A percentile compares a stretch with the other conserved stretches of the same genome.
phyloP scores from a whole-genome alignment of 2,797 vertebrate species.

The Emydoidea blandingii region DNA sequence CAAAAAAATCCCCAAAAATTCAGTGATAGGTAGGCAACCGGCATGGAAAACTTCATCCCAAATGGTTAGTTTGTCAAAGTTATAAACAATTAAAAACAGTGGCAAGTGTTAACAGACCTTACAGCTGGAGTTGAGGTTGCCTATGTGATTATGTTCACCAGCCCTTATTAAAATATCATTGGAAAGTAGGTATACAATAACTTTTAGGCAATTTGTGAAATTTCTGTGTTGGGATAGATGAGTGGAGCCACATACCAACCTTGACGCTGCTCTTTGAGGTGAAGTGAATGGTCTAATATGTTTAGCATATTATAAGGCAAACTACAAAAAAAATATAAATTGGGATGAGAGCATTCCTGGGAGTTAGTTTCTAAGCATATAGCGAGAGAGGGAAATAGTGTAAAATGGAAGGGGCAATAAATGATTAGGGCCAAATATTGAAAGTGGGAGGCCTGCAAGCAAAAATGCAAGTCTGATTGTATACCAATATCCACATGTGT shows the following conservation, averaged over 20 bases:
- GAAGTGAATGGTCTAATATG: background rate
- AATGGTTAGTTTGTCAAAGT: background rate
- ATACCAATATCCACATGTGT: rapidly evolving
- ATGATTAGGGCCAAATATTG: background rate
- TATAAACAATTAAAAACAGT: background rate
- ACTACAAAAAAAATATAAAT: background rate
- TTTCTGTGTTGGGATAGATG: background rate
- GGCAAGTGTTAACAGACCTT: too few relatives aligned
- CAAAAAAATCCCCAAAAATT: too few relatives aligned
- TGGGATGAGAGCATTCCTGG: background rate
- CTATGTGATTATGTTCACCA: background rate
- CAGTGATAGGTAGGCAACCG: too few relatives aligned
- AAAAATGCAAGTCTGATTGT: background rate
- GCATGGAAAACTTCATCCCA: background rate
- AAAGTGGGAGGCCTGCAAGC: rapidly evolving
- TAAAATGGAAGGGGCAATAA: background rate
- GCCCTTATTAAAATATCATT: background rate
- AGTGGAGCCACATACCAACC: background rate
- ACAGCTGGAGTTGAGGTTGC: too few relatives aligned
- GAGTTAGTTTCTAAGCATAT: background rate
- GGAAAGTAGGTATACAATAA: background rate
- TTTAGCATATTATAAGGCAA: background rate
- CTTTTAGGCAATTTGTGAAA: background rate
- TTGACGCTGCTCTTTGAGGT: background rate
- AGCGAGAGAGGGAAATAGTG: background rate